Conservation (phyloP, 1,140 invertebrate genomes). For the Drosophila miranda region DNA sequence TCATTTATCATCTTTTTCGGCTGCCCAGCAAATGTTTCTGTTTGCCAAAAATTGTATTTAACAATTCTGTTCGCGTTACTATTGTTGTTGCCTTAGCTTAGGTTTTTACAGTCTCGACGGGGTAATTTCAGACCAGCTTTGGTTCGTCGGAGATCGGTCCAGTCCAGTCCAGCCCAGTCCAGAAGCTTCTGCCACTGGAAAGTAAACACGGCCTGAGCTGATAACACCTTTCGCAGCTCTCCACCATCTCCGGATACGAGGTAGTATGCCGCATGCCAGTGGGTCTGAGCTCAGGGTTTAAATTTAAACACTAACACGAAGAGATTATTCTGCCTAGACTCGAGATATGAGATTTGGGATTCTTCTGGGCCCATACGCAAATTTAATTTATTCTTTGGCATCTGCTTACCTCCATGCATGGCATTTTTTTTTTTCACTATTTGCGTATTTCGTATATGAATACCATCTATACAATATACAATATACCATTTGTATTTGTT, state of each 20-base stretch:
- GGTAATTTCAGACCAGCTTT: conserved; percentile 11
- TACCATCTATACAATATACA: conserved; percentile 49
- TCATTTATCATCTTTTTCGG: conserved; percentile 73
- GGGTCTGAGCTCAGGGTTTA: conserved; percentile 73
- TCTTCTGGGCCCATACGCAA: conserved; percentile 49
- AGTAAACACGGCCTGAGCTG: conserved; percentile 38
- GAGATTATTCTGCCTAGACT: conserved; percentile 48
- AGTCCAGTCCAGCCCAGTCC: neutral
- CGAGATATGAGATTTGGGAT: conserved; percentile 17
- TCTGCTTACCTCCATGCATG: conserved; percentile 65
- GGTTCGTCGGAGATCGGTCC: conserved; percentile 10
- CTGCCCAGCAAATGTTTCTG: conserved; percentile 59
- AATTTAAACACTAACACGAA: conserved; percentile 60
- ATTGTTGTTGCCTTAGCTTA: conserved; percentile 21
- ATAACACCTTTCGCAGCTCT: conserved; percentile 56
- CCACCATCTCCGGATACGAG: neutral
- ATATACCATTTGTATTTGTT: conserved; percentile 29
- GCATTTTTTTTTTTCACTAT: conserved; percentile 56
- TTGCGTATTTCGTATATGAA: conserved; percentile 55
- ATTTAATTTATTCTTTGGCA: conserved; percentile 78
- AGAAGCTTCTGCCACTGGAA: conserved; percentile 35
- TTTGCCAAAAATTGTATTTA: conserved; percentile 41
- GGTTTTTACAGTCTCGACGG: conserved; percentile 12
- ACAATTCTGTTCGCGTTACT: conserved; percentile 16
- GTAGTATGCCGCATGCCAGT: conserved; percentile 35